Base-by-base conservation (phyloP, 2,888 invertebrate genomes). In the Gandaritis pyraliata region DNA sequence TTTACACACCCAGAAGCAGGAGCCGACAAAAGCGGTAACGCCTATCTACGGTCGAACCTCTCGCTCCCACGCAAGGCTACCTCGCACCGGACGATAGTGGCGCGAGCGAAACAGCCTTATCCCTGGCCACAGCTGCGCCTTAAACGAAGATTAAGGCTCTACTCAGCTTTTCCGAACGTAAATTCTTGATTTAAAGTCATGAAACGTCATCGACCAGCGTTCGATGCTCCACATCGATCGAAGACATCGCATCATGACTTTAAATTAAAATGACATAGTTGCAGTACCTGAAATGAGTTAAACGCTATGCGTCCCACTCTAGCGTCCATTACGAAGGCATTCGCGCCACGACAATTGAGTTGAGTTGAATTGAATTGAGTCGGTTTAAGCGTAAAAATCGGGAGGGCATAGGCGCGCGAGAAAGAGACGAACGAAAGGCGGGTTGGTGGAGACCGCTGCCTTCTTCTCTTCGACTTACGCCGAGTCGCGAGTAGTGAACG, bases 321-420 rank as follows among this genome's bases (percentile, higher is more conserved):
- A 88, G 85, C 90, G 90, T 88, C 90, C 90, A 85, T 85, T 85
- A 75, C 80, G 81, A 90, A 91, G 91, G 90, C 88, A 86, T 87
- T 91, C 83, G 88, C 86, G 88, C 86, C 81, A 90, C 89, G 91
- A 91, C 90, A 90, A 91, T 91, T 90, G 90, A 91, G 91, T 91
- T 91, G 90, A 90, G 90, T 92, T 91, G 90, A 91, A 91, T 92
- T 91, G 89, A 90, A 90, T 92, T 90, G 91, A 91, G 90, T 90
- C 84, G 90, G 90, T 87, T 87, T 87, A 91, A 90, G 85, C 82
- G 90, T 90, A 91, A 92, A 92, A 92, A 92, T 88, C 89, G 86
- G 88, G 90, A 84, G 90, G 88, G 87, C 74, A 85, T 85, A 81
- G 85, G 78, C 79, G 83, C 86, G 91, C 82, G 83, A 85, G 91